phyloP scores from a whole-genome alignment of 2,113 vertebrate genomes.

The Podocnemis expansa region DNA sequence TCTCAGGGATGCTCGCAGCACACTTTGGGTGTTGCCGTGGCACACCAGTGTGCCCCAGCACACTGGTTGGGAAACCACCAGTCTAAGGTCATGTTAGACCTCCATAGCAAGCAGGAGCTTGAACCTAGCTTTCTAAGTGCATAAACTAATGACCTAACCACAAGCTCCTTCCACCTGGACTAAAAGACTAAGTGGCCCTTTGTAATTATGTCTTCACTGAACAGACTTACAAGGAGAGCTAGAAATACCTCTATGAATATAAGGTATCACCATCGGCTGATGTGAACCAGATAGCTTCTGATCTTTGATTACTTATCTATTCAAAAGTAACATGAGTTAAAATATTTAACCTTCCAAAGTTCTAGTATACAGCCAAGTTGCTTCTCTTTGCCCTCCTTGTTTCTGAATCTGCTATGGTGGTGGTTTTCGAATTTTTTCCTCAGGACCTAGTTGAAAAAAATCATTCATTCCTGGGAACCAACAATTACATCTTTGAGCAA shows the following conservation, averaged over 20 bases:
- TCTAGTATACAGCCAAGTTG: background rate
- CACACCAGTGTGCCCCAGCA: too few species aligned
- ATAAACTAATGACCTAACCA: background rate
- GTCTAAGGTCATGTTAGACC: background rate
- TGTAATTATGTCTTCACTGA: background rate
- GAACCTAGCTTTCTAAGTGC: background rate
- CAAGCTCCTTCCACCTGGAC: background rate
- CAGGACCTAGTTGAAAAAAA: too few species aligned
- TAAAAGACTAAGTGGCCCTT: background rate
- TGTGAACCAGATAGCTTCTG: background rate
- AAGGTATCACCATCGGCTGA: background rate
- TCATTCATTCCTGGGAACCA: too few species aligned
- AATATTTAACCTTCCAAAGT: background rate
- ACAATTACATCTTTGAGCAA: too few species aligned
- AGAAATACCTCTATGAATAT: background rate
- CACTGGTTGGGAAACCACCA: too few species aligned
- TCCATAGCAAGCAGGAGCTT: background rate
- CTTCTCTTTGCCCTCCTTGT: background rate
- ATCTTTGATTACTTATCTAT: background rate
- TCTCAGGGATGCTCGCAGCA: too few species aligned
- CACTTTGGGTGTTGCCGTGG: too few species aligned
- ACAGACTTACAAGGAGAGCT: background rate
- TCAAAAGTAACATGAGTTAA: background rate
- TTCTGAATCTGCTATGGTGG: rapidly evolving
- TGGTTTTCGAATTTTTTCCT: too few species aligned